Conservation (phyloP, 2,888 invertebrate species). For the Perithous albicinctus region DNA sequence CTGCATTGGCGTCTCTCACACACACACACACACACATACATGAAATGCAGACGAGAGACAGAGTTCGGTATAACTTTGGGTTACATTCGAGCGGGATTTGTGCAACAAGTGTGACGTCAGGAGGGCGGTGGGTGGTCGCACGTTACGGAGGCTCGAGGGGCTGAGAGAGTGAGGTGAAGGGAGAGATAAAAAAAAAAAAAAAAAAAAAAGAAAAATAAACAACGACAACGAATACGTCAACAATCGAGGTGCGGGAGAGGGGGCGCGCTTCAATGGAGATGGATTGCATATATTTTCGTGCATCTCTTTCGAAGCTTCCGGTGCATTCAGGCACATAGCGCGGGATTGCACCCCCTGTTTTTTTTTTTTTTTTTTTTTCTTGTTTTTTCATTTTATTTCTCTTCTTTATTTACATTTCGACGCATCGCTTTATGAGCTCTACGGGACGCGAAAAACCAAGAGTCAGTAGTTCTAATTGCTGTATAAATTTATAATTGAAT, state of each 20-base stretch:
- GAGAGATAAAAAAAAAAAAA: conserved; percentile 51
- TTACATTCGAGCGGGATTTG: conserved; percentile 61
- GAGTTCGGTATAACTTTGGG: conserved; percentile 34
- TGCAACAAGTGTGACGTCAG: conserved; percentile 76
- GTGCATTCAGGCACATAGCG: conserved; percentile 9
- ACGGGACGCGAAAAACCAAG: background rate
- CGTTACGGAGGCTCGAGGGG: conserved; percentile 34
- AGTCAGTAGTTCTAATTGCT: background rate
- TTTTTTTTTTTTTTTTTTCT: conserved; percentile 8
- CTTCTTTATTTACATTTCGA: conserved; percentile 45
- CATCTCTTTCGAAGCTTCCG: conserved; percentile 12
- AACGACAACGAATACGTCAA: conserved; percentile 60
- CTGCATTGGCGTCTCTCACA: background rate
- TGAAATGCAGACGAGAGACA: conserved; percentile 18
- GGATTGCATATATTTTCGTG: conserved; percentile 30
- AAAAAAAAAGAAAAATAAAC: conserved; percentile 47
- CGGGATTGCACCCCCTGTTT: conserved; percentile 7
- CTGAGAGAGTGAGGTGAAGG: background rate
- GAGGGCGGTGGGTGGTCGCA: conserved; percentile 46
- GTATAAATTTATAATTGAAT: background rate
- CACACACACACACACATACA: conserved; percentile 14
- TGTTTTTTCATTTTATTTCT: conserved; percentile 7
- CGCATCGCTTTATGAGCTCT: background rate
- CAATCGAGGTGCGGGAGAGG: conserved; percentile 30
- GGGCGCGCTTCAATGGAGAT: conserved; percentile 6